A percentile compares a stretch with the other conserved stretches of the same genome.
Conservation (phyloP, 2,113 vertebrate genomes). For the Mustela lutreola region DNA sequence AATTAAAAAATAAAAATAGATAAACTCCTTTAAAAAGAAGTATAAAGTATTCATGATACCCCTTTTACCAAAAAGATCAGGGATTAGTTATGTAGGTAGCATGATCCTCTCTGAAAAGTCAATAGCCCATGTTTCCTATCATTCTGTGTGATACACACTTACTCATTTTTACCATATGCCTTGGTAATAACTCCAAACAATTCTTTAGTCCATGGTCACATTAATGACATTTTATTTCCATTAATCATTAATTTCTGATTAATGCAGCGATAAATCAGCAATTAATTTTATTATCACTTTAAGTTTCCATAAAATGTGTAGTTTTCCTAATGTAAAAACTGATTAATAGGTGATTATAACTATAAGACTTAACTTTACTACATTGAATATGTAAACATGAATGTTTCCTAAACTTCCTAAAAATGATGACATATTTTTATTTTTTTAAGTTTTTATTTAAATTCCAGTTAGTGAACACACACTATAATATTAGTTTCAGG, state of each 20-base stretch:
- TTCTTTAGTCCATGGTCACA: conserved; percentile 64
- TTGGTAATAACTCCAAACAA: not conserved
- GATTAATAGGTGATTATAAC: not conserved
- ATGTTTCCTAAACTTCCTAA: not conserved
- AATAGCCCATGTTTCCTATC: not conserved
- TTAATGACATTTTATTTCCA: conserved; percentile 74
- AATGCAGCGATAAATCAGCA: not conserved
- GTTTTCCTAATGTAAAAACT: not conserved
- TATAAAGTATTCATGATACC: not conserved
- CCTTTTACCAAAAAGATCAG: not conserved
- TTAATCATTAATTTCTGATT: conserved; percentile 60
- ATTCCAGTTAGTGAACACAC: not conserved
- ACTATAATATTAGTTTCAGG: not conserved
- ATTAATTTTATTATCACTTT: conserved; percentile 58
- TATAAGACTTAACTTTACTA: not conserved
- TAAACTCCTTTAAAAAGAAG: not conserved
- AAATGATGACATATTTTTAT: not conserved
- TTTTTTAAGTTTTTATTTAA: not conserved
- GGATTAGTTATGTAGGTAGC: not conserved
- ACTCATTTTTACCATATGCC: not conserved
- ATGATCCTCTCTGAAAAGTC: not conserved
- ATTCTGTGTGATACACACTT: not conserved
- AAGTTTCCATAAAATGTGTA: conserved; percentile 48
- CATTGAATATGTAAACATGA: not conserved
- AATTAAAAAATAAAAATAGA: too few relatives aligned